phyloP scores from a whole-genome alignment of 2,888 invertebrate genomes.

The Lochmaea crataegi region DNA sequence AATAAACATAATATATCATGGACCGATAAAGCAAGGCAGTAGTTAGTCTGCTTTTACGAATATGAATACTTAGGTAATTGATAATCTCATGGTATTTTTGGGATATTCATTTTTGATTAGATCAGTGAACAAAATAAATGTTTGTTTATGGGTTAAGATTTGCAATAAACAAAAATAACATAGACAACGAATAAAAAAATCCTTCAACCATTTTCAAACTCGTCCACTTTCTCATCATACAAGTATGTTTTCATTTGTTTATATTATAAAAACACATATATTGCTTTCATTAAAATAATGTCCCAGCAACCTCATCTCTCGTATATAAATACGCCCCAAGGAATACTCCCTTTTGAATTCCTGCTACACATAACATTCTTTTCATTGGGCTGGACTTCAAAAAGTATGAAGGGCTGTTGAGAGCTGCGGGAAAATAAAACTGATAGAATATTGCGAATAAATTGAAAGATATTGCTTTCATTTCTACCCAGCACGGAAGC shows the following conservation, averaged over 20 bases:
- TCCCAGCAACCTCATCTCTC: neutral
- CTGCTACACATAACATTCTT: constrained; percentile 22
- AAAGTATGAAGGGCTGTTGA: constrained; percentile 22
- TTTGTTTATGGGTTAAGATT: too few relatives aligned
- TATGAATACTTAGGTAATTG: too few relatives aligned
- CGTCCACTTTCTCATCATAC: too few relatives aligned
- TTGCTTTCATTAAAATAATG: neutral
- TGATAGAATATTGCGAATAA: constrained; percentile 2
- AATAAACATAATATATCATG: too few relatives aligned
- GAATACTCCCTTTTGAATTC: constrained; percentile 15
- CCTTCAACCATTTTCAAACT: too few relatives aligned
- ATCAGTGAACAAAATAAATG: too few relatives aligned
- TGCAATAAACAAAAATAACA: too few relatives aligned
- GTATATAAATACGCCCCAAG: neutral
- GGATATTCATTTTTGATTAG: too few relatives aligned
- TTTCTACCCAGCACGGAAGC: neutral
- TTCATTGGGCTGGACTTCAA: constrained; percentile 20
- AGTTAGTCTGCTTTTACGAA: too few relatives aligned
- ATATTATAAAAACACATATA: neutral
- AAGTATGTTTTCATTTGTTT: neutral
- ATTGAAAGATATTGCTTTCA: neutral
- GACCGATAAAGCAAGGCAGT: too few relatives aligned
- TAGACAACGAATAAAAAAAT: too few relatives aligned
- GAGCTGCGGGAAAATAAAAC: neutral
- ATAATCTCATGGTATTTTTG: too few relatives aligned